These are phyloP conservation scores for Corvus hawaiiensis DNA, from an alignment of 2,113 vertebrate species.

Conservation along the genomic window DNA sequence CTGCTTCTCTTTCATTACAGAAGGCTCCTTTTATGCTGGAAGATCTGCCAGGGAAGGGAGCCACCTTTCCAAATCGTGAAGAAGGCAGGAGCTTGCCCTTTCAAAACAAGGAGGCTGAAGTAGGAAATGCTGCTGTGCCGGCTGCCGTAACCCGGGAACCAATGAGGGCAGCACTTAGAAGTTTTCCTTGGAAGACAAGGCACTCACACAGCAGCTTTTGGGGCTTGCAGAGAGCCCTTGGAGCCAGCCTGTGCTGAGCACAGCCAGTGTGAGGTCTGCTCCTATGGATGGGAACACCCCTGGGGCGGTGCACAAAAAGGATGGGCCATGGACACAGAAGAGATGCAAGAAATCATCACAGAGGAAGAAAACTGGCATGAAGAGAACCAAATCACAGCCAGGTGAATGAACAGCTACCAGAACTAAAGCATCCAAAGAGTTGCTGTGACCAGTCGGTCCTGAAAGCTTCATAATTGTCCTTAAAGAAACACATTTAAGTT, in stretches of 20 bases:
- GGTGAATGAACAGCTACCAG: not conserved
- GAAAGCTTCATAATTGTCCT: not conserved
- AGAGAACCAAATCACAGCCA: not conserved
- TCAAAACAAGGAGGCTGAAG: not conserved
- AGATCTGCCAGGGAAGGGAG: not conserved
- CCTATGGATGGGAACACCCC: rapidly evolving
- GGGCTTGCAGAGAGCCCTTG: not conserved
- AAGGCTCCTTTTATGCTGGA: not conserved
- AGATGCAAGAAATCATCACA: not conserved
- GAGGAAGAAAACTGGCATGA: not conserved
- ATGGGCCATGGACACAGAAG: rapidly evolving
- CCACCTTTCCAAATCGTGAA: not conserved
- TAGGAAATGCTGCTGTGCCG: not conserved
- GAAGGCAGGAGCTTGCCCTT: not conserved
- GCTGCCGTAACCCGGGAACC: not conserved
- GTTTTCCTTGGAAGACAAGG: not conserved
- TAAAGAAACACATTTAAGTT: not conserved
- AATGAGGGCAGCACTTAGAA: rapidly evolving
- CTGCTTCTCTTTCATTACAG: not conserved
- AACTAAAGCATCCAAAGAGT: not conserved
- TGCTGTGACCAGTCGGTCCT: not conserved
- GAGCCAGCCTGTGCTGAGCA: not conserved
- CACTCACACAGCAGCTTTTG: not conserved
- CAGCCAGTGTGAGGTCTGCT: not conserved
- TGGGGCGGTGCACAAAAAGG: rapidly evolving